Conservation (phyloP, 1,140 invertebrate genomes). For the Papilio dardanus region DNA sequence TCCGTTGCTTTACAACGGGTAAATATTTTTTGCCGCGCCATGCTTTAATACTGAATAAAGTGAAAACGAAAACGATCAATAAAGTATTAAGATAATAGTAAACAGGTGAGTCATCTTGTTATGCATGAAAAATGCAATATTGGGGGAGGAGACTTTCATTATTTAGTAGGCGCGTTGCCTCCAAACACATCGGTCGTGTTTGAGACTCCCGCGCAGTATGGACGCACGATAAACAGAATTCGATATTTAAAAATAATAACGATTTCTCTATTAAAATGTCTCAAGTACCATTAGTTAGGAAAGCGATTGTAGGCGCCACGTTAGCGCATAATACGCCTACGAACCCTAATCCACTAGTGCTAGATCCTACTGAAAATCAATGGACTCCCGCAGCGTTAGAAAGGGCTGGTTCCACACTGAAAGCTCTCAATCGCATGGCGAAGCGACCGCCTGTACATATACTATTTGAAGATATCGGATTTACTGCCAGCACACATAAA, state of each 20-base stretch:
- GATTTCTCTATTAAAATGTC: constrained; percentile 49
- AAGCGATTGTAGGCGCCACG: constrained; percentile 65
- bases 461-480: constrained; percentile 86
- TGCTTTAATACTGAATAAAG: not conserved
- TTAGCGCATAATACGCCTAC: constrained; percentile 52
- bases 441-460: constrained; percentile 84
- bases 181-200: constrained; percentile 24
- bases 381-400: constrained; percentile 77
- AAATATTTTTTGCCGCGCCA: too few relatives aligned
- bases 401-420: constrained; percentile 74
- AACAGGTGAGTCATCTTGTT: not conserved
- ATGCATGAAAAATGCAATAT: constrained; percentile 21
- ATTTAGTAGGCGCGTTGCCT: constrained; percentile 26
- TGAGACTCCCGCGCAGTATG: constrained; percentile 35
- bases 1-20: too few relatives aligned
- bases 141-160: constrained; percentile 11
- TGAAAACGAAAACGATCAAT: not conserved
- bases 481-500: constrained; percentile 80
- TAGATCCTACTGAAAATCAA: constrained; percentile 59
- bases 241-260: constrained; percentile 29
- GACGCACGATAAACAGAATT: constrained; percentile 26
- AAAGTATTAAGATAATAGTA: not conserved
- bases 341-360: constrained; percentile 47
- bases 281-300: constrained; percentile 64
- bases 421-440: constrained; percentile 78